Evolutionary conservation across 2,888 invertebrate genomes (phyloP).

Genomic region (Meteorus colon): DNA sequence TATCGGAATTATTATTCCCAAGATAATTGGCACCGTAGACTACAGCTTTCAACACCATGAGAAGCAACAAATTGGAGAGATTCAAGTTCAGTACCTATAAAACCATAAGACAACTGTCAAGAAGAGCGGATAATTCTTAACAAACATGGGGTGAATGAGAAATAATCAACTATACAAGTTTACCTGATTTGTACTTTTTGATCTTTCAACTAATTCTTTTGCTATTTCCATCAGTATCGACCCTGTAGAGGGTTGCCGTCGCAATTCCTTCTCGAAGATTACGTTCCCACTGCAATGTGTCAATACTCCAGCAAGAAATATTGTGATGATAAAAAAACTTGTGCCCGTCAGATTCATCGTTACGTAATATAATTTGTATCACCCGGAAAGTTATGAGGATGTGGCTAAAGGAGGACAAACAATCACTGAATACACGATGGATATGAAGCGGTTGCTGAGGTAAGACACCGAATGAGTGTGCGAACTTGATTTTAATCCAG

Average conservation of each 20-base stretch:
- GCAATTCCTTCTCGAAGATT: slow-evolving; percentile 49
- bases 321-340: slow-evolving; percentile 43
- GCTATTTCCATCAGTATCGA: slow-evolving; percentile 78
- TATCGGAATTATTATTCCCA: slow-evolving; percentile 74
- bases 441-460: slow-evolving; percentile 36
- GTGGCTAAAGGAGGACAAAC: background rate
- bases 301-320: slow-evolving; percentile 50
- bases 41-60: slow-evolving; percentile 86
- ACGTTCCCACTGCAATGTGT: slow-evolving; percentile 51
- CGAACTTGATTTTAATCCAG: slow-evolving; percentile 1
- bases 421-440: slow-evolving; percentile 24
- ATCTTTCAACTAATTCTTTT: slow-evolving; percentile 81
- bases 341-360: slow-evolving; percentile 44
- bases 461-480: slow-evolving; percentile 26
- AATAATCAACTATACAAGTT: slow-evolving; percentile 5
- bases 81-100: slow-evolving; percentile 85
- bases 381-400: background rate
- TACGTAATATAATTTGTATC: background rate
- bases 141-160: background rate
- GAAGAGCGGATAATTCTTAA: slow-evolving; percentile 5
- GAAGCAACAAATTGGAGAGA: slow-evolving; percentile 85
- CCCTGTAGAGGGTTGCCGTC: slow-evolving; percentile 66
- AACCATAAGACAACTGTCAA: slow-evolving; percentile 15
- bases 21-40: slow-evolving; percentile 88
- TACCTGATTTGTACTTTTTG: slow-evolving; percentile 81